Evolutionary conservation across 2,113 vertebrate genomes (phyloP).

Genomic region (Pterocles orientalis): DNA sequence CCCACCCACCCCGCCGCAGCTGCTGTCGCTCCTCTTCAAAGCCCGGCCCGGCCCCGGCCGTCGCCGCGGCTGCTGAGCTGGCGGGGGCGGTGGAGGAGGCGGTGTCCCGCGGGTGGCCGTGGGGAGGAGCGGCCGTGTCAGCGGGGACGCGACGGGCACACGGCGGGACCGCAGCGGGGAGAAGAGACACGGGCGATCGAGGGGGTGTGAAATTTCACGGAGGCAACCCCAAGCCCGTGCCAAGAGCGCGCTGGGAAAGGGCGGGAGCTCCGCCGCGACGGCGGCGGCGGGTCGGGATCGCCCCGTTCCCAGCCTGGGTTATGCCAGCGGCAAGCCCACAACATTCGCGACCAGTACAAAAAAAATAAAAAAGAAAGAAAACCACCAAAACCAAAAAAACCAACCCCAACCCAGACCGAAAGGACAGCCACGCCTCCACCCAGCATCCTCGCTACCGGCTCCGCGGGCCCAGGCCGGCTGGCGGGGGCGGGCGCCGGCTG

Average conservation of each 20-base stretch:
- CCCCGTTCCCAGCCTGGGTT: background rate
- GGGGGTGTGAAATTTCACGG: background rate
- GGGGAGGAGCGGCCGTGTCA: background rate
- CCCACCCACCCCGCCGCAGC: background rate
- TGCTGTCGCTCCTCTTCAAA: background rate
- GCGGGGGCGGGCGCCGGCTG: background rate
- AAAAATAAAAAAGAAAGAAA: background rate
- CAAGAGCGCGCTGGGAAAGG: background rate
- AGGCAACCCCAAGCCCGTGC: background rate
- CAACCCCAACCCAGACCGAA: background rate
- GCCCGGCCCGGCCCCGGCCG: background rate
- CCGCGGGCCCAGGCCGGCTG: background rate
- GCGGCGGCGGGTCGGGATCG: background rate
- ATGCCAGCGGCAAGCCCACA: background rate
- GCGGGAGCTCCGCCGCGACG: background rate
- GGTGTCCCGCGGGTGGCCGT: background rate
- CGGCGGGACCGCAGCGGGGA: too few relatives aligned
- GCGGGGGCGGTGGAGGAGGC: background rate
- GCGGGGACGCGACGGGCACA: too few relatives aligned
- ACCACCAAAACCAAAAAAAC: background rate
- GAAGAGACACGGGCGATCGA: background rate
- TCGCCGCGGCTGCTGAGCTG: background rate
- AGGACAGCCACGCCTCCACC: background rate
- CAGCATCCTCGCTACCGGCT: background rate
- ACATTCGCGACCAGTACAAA: background rate